These are phyloP conservation scores for Poliocrania exsul DNA, from an alignment of 2,797 vertebrate species.

Conservation along the genomic window DNA sequence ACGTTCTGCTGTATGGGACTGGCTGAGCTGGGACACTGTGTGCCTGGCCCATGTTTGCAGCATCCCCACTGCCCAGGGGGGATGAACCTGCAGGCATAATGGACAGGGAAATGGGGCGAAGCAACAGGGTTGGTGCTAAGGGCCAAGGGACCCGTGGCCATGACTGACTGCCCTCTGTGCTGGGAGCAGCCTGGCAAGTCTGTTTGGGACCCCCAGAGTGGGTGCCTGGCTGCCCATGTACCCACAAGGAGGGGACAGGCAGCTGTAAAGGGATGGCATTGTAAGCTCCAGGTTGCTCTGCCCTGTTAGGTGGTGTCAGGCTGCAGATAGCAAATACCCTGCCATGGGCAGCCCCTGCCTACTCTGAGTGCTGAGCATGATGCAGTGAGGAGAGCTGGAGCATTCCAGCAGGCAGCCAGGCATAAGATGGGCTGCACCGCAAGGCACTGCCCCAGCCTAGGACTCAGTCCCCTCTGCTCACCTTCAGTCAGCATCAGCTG, in stretches of 20 bases:
- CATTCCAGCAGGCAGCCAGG: neutral
- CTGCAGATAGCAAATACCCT: neutral
- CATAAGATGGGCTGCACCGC: fast-evolving
- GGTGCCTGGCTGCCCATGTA: neutral
- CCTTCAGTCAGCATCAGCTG: neutral
- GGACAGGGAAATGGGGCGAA: neutral
- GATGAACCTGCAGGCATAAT: neutral
- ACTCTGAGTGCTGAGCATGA: neutral
- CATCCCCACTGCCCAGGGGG: fast-evolving
- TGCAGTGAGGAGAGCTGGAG: neutral
- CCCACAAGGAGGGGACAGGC: neutral
- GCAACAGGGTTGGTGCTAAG: neutral
- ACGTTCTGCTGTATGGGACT: neutral
- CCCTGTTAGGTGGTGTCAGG: neutral
- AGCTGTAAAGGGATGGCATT: neutral
- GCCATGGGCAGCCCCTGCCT: neutral
- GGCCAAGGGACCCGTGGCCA: neutral
- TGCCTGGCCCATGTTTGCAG: fast-evolving
- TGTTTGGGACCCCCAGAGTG: neutral
- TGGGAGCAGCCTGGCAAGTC: neutral
- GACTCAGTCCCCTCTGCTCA: neutral
- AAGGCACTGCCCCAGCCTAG: fast-evolving
- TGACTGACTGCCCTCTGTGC: neutral
- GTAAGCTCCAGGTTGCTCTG: neutral
- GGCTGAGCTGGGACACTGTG: neutral